Conservation (phyloP, 2,113 vertebrate species). For the Quiscalus mexicanus region DNA sequence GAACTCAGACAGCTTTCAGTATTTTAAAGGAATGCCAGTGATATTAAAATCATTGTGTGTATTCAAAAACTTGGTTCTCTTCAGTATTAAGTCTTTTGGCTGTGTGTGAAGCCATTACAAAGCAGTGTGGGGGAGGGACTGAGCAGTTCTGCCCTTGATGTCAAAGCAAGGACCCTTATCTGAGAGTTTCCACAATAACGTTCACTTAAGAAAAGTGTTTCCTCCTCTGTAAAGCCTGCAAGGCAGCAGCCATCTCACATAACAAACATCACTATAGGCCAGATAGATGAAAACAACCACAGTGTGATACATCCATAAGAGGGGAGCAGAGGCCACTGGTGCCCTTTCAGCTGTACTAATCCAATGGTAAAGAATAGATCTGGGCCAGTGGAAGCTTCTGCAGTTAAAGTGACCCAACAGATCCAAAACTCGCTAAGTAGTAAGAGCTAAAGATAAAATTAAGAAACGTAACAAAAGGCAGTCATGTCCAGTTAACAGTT, state of each 20-base stretch:
- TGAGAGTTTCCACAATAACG: background rate
- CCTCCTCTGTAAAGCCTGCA: background rate
- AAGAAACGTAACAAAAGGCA: background rate
- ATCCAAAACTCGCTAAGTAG: background rate
- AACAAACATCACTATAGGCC: background rate
- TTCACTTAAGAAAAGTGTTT: background rate
- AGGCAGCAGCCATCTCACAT: background rate
- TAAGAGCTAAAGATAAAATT: background rate
- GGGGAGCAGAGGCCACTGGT: background rate
- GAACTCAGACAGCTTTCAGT: background rate
- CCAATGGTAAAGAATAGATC: background rate
- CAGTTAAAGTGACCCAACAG: background rate
- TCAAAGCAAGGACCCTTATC: background rate
- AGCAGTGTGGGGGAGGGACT: fast-evolving
- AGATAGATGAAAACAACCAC: background rate
- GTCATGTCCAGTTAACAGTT: background rate
- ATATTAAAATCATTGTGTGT: background rate
- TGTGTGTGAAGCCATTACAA: fast-evolving
- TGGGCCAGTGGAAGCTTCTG: background rate
- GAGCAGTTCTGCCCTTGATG: background rate
- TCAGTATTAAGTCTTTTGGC: background rate
- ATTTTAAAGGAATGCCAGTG: background rate
- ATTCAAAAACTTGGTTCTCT: background rate
- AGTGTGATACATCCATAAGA: fast-evolving
- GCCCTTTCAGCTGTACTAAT: background rate